Percentiles rank a stretch among this genome's conserved stretches.
phyloP scores from a whole-genome alignment of 2,888 invertebrate species.

The Ochropleura plecta region DNA sequence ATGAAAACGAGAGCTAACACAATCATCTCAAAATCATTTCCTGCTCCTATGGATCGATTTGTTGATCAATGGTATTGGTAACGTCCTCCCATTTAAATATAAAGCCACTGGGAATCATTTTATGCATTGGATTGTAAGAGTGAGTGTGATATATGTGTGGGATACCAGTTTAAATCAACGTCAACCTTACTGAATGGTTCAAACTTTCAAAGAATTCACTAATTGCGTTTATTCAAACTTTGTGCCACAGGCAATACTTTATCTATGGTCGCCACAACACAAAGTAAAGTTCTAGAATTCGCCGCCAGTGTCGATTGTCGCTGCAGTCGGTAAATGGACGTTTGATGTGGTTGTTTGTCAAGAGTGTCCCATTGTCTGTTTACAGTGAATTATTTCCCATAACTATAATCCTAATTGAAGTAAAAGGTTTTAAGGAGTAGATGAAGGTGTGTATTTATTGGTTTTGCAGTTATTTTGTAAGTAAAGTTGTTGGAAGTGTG shows the following conservation, averaged over 20 bases:
- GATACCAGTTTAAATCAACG: not conserved
- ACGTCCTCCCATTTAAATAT: not conserved
- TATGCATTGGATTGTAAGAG: not conserved
- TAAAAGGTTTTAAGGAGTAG: conserved; percentile 91
- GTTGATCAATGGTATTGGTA: not conserved
- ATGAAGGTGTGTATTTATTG: conserved; percentile 90
- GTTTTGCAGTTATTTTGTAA: conserved; percentile 68
- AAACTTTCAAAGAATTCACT: not conserved
- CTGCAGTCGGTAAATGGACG: conserved; percentile 93
- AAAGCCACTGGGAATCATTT: not conserved
- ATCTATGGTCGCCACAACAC: conserved; percentile 81
- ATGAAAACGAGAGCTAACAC: not conserved
- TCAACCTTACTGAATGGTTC: not conserved
- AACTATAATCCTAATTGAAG: conserved; percentile 87
- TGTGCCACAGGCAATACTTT: conserved; percentile 56
- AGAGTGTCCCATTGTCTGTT: conserved; percentile 92
- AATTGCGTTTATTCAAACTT: conserved; percentile 11
- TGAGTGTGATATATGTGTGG: not conserved
- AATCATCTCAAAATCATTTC: not conserved
- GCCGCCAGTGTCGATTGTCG: conserved; percentile 85
- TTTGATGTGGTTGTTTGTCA: conserved; percentile 92
- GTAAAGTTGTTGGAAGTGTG: conserved; percentile 59
- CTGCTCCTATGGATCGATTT: not conserved
- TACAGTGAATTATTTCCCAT: conserved; percentile 90
- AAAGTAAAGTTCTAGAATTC: conserved; percentile 80